Evolutionary conservation across 2,888 invertebrate genomes (phyloP), one percentile per base, ranked within the genome.

Genomic region (Sericinus montela): DNA sequence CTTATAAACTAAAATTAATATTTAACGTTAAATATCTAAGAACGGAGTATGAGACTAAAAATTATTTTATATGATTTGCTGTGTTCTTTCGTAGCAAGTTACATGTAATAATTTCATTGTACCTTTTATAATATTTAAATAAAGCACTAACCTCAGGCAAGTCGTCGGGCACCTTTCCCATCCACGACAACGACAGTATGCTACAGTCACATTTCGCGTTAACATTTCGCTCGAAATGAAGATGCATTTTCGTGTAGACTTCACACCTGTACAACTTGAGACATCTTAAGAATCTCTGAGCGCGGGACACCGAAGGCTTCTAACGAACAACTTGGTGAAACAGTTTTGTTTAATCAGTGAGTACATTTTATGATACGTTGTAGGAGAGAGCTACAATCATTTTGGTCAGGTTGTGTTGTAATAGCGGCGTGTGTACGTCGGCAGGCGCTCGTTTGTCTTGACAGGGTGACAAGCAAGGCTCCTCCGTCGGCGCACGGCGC

Each of bases 161-260:
- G 76, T 97, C 96, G 78, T 98, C 98, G 59, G 98, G 98, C 67
- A 98, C 97, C 89, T 98, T 97, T 60, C 98, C 98, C 98, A 98
- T 98, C 98, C 98, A 98, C 69, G 98, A 97, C 75, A 98, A 91
- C 65, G 97, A 96, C 69, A 97, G 90, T 75, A 98, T 95, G 66
- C 96, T 94, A 88, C 97, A 98, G 90, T 98, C 98, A 90, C 97
- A 97, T 90, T 96, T 95, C 64, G 97, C 96, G 80, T 96, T 97
- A 65, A 94, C 93, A 80, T 95, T 97, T 74, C 95, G 94, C 84
- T 98, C 98, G 83, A 98, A 97, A 90, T 98, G 97, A 74, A 98
- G 92, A 93, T 98, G 97, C 98, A 98, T 98, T 79, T 78, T 84
- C 53, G 55, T 54, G 56, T 57, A 55, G 58, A 66, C 69, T 57